A percentile compares a stretch with the other conserved stretches of the same genome.
Evolutionary conservation across 2,113 vertebrate genomes (phyloP).

Genomic region (Dipodomys stephensi): DNA sequence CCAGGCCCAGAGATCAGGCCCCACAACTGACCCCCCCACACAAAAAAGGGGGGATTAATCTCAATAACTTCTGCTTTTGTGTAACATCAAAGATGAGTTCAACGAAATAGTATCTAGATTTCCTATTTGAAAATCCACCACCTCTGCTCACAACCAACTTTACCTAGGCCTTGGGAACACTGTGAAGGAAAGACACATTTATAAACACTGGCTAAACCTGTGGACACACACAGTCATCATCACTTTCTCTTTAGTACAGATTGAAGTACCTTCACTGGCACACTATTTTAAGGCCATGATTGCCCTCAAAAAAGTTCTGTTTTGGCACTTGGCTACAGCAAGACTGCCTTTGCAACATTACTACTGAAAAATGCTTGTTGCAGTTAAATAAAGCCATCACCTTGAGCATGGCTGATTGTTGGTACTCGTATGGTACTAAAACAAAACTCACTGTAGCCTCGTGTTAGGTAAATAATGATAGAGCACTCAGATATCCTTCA

Average conservation of each 20-base stretch:
- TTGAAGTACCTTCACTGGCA: background rate
- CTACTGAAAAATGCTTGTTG: background rate
- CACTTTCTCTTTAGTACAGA: background rate
- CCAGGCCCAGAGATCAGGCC: too few relatives aligned
- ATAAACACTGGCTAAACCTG: background rate
- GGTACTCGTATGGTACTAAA: slow-evolving; percentile 9
- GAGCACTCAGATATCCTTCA: slow-evolving; percentile 47
- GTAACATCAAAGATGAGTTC: background rate
- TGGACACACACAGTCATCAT: background rate
- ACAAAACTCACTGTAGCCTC: slow-evolving; percentile 8
- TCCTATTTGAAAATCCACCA: background rate
- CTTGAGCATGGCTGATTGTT: background rate
- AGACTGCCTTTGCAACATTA: background rate
- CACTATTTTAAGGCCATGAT: background rate
- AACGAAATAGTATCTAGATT: background rate
- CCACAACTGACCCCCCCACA: too few relatives aligned
- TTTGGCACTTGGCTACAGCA: background rate
- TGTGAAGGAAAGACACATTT: background rate
- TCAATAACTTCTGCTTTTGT: background rate
- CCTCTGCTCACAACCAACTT: background rate
- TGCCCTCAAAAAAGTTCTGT: background rate
- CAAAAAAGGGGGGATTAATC: too few relatives aligned
- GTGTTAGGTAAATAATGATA: slow-evolving; percentile 62
- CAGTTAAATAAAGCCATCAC: slow-evolving; percentile 21
- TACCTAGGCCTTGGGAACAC: background rate